Percentiles rank a stretch among this genome's conserved stretches.
These are phyloP conservation scores for Huso huso DNA, from an alignment of 2,797 vertebrate genomes.

Conservation along the genomic window DNA sequence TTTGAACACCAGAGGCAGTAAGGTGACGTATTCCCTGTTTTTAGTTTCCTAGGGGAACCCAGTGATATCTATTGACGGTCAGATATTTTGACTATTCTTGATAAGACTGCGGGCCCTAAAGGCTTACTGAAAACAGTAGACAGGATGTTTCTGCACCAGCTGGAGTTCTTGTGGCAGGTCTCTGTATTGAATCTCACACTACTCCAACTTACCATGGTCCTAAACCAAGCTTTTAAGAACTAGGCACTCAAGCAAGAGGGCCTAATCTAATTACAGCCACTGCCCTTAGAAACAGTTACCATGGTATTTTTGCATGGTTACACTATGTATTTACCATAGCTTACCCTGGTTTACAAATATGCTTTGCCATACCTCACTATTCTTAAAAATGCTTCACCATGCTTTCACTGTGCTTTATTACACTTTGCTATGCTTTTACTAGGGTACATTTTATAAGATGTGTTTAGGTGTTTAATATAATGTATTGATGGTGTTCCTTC, in stretches of 20 bases:
- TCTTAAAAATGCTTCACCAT: too few species aligned
- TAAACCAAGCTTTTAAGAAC: background rate
- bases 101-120: slow-evolving; percentile 48
- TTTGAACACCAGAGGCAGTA: slow-evolving; percentile 51
- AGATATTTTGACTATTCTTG: slow-evolving; percentile 64
- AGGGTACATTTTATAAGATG: too few species aligned
- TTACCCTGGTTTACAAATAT: too few species aligned
- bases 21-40: slow-evolving; percentile 19
- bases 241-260: background rate
- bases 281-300: too few species aligned
- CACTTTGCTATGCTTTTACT: too few species aligned
- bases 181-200: slow-evolving; percentile 18
- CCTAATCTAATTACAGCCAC: too few species aligned
- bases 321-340: too few species aligned
- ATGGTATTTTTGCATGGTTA: too few species aligned
- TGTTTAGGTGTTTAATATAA: too few species aligned
- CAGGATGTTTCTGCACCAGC: slow-evolving; percentile 40
- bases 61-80: slow-evolving; percentile 59
- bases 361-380: too few species aligned
- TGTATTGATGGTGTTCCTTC: too few species aligned
- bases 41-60: slow-evolving; percentile 52
- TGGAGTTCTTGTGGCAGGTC: background rate
- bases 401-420: too few species aligned
- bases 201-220: background rate
- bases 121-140: slow-evolving; percentile 26